A percentile compares a stretch with the other conserved stretches of the same genome.
Conservation (phyloP, 1,140 invertebrate genomes). For the Lordiphosa clarofinis region DNA sequence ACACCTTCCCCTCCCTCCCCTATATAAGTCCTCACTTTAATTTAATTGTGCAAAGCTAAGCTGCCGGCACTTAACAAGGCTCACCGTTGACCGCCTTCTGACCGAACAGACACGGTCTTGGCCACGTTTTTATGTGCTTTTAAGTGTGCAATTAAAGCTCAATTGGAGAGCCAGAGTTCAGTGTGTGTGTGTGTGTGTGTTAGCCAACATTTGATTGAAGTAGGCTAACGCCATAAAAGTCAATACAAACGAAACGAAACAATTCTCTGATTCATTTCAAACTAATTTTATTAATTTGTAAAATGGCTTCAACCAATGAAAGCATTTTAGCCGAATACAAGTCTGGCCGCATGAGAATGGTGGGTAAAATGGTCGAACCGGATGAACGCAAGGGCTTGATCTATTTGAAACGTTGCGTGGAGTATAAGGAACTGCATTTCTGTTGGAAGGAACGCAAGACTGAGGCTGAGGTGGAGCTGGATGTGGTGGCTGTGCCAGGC, state of each 20-base stretch:
- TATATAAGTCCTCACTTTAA: too few relatives aligned
- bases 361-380: constrained; percentile 94
- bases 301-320: background rate
- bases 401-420: constrained; percentile 92
- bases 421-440: constrained; percentile 96
- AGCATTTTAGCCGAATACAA: constrained; percentile 90
- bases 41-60: too few relatives aligned
- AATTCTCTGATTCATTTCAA: background rate
- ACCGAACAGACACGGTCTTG: constrained; percentile 5
- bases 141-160: constrained; percentile 76
- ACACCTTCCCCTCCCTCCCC: too few relatives aligned
- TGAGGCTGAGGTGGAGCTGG: constrained; percentile 82
- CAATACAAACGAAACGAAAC: constrained; percentile 1
- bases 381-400: constrained; percentile 96
- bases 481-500: constrained; percentile 98
- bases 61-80: too few relatives aligned
- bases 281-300: background rate
- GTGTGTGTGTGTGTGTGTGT: constrained; percentile 3
- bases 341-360: constrained; percentile 97
- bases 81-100: too few relatives aligned
- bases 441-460: constrained; percentile 96
- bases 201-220: constrained; percentile 4
- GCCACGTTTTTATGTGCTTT: constrained; percentile 73
- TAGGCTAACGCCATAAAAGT: constrained; percentile 1
- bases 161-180: constrained; percentile 19